Evolutionary conservation across 2,797 vertebrate genomes (phyloP).

Genomic region (Gymnoscopelus braueri): DNA sequence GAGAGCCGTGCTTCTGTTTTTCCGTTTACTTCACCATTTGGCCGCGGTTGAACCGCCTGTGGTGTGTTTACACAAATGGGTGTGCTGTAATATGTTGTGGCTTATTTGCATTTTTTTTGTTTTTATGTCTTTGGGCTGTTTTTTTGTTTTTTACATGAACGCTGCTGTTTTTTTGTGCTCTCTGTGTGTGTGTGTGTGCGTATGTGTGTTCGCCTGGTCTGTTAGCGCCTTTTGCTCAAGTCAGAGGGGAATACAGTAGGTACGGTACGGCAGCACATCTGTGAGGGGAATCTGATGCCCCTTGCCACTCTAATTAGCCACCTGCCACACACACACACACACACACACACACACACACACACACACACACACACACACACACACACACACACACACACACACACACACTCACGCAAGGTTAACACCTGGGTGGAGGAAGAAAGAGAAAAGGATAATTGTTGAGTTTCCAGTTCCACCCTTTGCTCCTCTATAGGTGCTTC

Average conservation of each 20-base stretch:
- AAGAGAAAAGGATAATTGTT: constrained; percentile 51
- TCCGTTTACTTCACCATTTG: not conserved
- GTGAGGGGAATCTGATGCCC: constrained; percentile 58
- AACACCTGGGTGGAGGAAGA: constrained; percentile 65
- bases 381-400: too few relatives aligned
- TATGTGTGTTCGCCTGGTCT: constrained; percentile 11
- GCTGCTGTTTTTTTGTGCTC: not conserved
- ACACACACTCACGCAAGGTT: constrained; percentile 14
- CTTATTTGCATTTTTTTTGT: constrained; percentile 20
- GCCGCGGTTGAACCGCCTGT: not conserved
- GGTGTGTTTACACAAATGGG: constrained; percentile 1
- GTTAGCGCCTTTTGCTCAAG: not conserved
- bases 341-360: too few relatives aligned
- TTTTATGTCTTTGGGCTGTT: constrained; percentile 10
- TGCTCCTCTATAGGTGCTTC: constrained; percentile 38
- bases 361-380: too few relatives aligned
- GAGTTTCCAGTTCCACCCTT: constrained; percentile 61
- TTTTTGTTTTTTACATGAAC: constrained; percentile 17
- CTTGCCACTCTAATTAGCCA: constrained; percentile 65
- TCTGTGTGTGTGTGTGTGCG: not conserved
- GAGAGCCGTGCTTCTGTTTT: constrained; percentile 10
- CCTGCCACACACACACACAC: constrained; percentile 40
- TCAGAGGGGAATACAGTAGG: constrained; percentile 26
- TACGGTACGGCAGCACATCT: constrained; percentile 53
- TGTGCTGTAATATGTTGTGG: not conserved